Evolutionary conservation across 2,797 vertebrate species (phyloP), one percentile per base, ranked within the genome.

Genomic region (Eleutherodactylus coqui): DNA sequence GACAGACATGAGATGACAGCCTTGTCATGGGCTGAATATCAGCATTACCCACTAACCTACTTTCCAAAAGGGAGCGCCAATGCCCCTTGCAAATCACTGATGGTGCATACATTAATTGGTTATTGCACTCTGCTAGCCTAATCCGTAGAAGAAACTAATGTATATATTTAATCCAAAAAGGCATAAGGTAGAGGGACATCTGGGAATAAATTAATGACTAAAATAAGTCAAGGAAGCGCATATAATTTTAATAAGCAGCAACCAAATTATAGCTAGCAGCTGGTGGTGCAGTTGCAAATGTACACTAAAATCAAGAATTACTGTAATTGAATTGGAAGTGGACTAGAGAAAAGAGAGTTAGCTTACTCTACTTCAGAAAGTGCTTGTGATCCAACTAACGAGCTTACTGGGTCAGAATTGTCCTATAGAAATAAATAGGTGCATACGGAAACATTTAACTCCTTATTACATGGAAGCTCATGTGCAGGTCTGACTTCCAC

Each of bases 1-100:
- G 81, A 36, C 81, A 73, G 69, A 83, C 51, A 72, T 27, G 27
- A 73, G 70, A 73, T 70, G 49, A 78, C 51, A 73, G 49, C 69
- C 16, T 53, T 38, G 81, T 73, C 38, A 47, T 49, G 14, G 29
- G 38, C 41, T 75, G 32, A 24, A 51, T 17, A n/a, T 73, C 36
- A 53, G 10, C 29, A 38, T 38, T 24, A 45, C 29, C 58, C 76
- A 60, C 53, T 83, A 83, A 83, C 70, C 82, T 72, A 60, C 38
- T 75, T 83, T 6, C 14, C 51, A 41, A 72, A 55, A 75, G 36
- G 62, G 7, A 38, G 21, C 27, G 14, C 69, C 69, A 16, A 41
- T 72, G 24, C 69, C 45, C n/a, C 38, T 43, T n/a, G 27, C 38
- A 72, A n/a, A 43, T 36, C 5, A 43, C 67, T 24, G 36, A 13